These are phyloP conservation scores for Amyelois transitella DNA, from an alignment of 1,140 invertebrate genomes.

Conservation along the genomic window DNA sequence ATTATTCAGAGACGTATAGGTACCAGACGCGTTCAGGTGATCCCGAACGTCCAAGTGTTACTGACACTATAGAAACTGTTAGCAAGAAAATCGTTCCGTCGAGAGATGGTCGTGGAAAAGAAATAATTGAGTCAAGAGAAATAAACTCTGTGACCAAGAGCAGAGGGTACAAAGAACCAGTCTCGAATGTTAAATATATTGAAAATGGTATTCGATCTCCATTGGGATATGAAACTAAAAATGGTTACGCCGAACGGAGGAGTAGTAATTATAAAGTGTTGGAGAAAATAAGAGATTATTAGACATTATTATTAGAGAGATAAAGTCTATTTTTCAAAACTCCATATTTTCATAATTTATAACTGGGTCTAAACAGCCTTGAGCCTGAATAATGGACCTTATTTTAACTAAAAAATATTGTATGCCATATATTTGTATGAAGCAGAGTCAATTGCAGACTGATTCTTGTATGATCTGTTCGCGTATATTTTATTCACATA, in stretches of 20 bases:
- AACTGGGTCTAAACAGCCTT: too few relatives aligned
- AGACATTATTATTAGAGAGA: conserved; percentile 18
- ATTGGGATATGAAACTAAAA: conserved; percentile 59
- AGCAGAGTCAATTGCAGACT: conserved; percentile 55
- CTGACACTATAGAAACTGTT: conserved; percentile 80
- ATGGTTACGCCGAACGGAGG: conserved; percentile 59
- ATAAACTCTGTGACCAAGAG: conserved; percentile 81
- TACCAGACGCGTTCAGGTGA: conserved; percentile 79
- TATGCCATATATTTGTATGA: conserved; percentile 62
- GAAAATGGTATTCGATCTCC: conserved; percentile 66
- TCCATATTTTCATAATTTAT: background rate
- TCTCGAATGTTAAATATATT: conserved; percentile 63
- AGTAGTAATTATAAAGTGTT: conserved; percentile 69
- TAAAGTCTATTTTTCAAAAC: background rate
- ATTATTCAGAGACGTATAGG: conserved; percentile 81
- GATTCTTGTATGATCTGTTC: conserved; percentile 38
- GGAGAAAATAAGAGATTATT: conserved; percentile 72
- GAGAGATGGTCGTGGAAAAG: conserved; percentile 76
- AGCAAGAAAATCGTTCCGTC: conserved; percentile 79
- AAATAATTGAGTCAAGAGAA: conserved; percentile 81
- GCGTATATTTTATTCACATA: background rate
- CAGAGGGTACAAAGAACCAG: conserved; percentile 70
- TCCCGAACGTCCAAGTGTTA: conserved; percentile 77
- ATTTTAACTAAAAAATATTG: conserved; percentile 12
- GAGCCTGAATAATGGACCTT: background rate